Conservation (phyloP, 2,888 invertebrate species). For the Nasonia oneida region DNA sequence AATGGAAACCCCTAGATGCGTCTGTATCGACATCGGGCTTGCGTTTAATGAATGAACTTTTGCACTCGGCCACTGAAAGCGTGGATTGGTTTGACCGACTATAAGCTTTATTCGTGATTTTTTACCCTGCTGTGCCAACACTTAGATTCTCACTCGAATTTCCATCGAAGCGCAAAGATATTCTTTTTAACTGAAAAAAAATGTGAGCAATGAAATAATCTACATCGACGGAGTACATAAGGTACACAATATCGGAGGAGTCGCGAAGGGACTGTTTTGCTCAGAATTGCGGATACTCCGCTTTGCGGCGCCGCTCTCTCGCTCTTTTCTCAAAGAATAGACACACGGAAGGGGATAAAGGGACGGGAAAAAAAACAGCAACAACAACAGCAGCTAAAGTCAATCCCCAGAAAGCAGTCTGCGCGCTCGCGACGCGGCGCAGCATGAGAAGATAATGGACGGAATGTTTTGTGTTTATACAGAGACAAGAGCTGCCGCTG, state of each 20-base stretch:
- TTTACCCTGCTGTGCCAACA: background rate
- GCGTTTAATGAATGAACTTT: conserved; percentile 8
- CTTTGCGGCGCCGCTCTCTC: conserved; percentile 11
- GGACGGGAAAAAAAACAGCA: background rate
- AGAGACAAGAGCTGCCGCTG: background rate
- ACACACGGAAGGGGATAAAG: background rate
- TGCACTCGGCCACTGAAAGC: background rate
- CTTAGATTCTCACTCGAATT: background rate
- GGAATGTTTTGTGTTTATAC: conserved; percentile 11
- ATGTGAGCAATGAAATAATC: too few relatives aligned
- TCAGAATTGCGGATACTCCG: conserved; percentile 17
- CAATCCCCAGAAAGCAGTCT: background rate
- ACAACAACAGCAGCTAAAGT: background rate
- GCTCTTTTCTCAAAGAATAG: conserved; percentile 14
- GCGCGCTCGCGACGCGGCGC: background rate
- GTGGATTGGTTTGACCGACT: background rate
- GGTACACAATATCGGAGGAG: background rate
- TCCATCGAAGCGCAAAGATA: background rate
- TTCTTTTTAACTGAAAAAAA: too few relatives aligned
- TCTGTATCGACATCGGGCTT: background rate
- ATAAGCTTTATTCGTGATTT: background rate
- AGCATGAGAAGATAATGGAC: conserved; percentile 4
- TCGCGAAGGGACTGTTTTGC: background rate
- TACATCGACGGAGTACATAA: background rate
- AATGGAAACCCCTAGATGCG: background rate